Base-by-base conservation (phyloP, 2,888 invertebrate genomes). In the Octodonta nipae region DNA sequence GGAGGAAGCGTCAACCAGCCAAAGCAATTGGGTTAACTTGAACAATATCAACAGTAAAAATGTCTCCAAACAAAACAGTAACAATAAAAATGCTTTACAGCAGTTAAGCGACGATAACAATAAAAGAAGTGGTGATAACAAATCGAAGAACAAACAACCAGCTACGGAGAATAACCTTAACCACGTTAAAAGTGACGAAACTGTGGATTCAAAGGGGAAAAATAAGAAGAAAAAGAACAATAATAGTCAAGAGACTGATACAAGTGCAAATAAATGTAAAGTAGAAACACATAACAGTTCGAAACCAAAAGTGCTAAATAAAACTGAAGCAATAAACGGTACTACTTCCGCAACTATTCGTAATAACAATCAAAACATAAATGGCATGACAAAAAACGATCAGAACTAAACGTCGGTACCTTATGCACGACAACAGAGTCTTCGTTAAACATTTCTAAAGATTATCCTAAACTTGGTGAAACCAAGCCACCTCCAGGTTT, bases 401-500 rank as follows among this genome's bases (percentile, higher is more conserved):
- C n/a, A n/a, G n/a, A n/a, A n/a, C n/a, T n/a, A n/a, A n/a, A n/a
- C n/a, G n/a, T n/a, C n/a, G n/a, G n/a, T n/a, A n/a, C n/a, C n/a
- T n/a, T n/a, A n/a, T n/a, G n/a, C n/a, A 25, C 13, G 26, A 13
- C n/a, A 35, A 35, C 24, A 15, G 11, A n/a, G 11, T 22, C 22
- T n/a, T n/a, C n/a, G n/a, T n/a, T n/a, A n/a, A n/a, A n/a, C n/a
- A n/a, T n/a, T n/a, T n/a, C n/a, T n/a, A n/a, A n/a, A n/a, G n/a
- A n/a, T n/a, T n/a, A n/a, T n/a, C n/a, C n/a, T n/a, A n/a, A n/a
- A n/a, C n/a, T n/a, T n/a, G n/a, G 10, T n/a, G 4, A 22, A 22
- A n/a, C n/a, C n/a, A n/a, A n/a, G n/a, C n/a, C n/a, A n/a, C 61
- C 66, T 5, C 68, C 49, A 3, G 50, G 50, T 5, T 50, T 50